Evolutionary conservation across 2,113 vertebrate genomes (phyloP), one percentile per base, ranked within the genome.

Genomic region (Bombycilla garrulus): DNA sequence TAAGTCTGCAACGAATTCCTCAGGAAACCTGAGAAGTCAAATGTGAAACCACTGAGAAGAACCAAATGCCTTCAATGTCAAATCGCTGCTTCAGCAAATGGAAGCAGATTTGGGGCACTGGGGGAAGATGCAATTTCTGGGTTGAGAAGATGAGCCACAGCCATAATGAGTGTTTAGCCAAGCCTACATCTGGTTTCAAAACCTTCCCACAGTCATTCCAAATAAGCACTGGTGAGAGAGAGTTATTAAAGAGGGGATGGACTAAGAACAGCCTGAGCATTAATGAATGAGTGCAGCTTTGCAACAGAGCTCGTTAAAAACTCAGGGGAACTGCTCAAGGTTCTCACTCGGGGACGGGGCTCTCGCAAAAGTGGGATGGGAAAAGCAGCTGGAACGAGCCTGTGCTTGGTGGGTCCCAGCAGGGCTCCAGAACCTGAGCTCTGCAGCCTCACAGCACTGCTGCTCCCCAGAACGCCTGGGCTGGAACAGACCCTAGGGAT

Each of bases 61-160:
- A 53, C 48, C 74, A 29, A 87, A 71, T 1, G 1, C 29, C 81
- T 82, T 67, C 18, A 67, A 67, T 16, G 72, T 69, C 61, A 44
- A 79, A 69, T 4, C 77, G 95, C 96, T 95, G 92, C 54, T 36
- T 92, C 96, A 96, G 95, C 95, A 90, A 86, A 90, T 26, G 81
- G 85, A 10, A 61, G 90, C 85, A 73, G 96, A 88, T 80, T 42
- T 50, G 81, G 90, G 76, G 92, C 92, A 65, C 79, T 10, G 58
- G 58, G 85, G 88, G 76, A 96, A 92, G n/a, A 31, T 17, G 82
- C 85, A 73, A 4, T 73, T 83, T 61, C 88, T 88, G 45, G 79
- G n/a, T 24, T 24, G 88, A 61, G 79, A 40, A 56, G 88, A 93
- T 61, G 90, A 94, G 88, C 90, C 90, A 69, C 67, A 35, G 93